Conservation (phyloP, 1,140 invertebrate genomes). For the Neotoxoptera formosana region DNA sequence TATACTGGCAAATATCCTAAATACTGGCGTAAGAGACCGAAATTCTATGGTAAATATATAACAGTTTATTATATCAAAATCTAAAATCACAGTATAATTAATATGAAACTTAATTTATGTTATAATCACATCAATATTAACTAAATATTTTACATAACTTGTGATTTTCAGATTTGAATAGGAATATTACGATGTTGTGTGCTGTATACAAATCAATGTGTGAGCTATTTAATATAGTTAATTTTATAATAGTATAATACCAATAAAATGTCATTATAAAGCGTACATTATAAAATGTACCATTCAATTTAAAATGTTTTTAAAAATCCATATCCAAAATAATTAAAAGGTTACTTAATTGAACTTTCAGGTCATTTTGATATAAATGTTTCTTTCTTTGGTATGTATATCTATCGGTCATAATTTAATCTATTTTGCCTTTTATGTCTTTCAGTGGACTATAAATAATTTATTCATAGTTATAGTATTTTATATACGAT, state of each 20-base stretch:
- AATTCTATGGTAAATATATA: neutral
- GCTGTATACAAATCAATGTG: neutral
- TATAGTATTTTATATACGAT: no score
- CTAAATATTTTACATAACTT: neutral
- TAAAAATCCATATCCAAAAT: no score
- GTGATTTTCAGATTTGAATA: neutral
- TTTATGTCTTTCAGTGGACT: no score
- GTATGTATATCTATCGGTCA: no score
- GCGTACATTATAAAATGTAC: neutral
- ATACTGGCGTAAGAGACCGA: neutral
- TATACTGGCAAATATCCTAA: neutral
- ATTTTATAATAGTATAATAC: neutral
- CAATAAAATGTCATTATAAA: no score
- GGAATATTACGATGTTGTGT: rapidly evolving
- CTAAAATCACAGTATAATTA: neutral
- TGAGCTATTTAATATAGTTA: no score
- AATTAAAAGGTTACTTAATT: no score
- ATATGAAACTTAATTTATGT: neutral
- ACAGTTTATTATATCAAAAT: neutral
- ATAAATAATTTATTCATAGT: no score
- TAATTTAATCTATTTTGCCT: no score
- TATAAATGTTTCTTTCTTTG: rapidly evolving
- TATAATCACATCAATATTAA: neutral
- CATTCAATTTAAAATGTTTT: no score
- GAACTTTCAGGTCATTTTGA: no score